phyloP scores from a whole-genome alignment of 2,113 vertebrate species.

The Condylura cristata region DNA sequence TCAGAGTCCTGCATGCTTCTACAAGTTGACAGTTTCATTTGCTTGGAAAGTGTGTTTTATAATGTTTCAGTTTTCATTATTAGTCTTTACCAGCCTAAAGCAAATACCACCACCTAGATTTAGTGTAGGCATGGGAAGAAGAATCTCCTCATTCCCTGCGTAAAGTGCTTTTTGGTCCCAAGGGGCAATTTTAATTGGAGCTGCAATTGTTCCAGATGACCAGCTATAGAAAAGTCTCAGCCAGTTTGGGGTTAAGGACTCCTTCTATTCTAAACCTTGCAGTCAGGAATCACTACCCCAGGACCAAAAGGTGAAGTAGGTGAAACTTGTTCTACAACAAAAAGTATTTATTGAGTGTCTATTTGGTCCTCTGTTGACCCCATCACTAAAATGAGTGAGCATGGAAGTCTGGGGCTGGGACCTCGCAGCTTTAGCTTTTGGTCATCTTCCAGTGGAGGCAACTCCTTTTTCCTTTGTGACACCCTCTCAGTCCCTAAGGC shows the following conservation, averaged over 20 bases:
- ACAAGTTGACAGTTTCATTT: background rate
- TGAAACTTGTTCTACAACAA: background rate
- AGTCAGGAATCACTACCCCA: background rate
- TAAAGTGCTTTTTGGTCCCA: background rate
- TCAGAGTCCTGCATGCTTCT: background rate
- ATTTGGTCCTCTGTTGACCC: background rate
- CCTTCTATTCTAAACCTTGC: background rate
- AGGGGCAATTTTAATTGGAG: background rate
- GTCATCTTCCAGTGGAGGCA: background rate
- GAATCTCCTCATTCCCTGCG: background rate
- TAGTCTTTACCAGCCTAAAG: background rate
- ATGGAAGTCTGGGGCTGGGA: background rate
- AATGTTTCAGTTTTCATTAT: background rate
- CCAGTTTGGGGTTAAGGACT: background rate
- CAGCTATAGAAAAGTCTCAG: background rate
- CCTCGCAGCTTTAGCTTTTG: background rate
- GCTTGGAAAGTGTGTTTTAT: background rate
- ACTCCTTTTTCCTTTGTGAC: background rate
- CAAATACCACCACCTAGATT: background rate
- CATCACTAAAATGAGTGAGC: background rate
- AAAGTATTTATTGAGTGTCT: background rate
- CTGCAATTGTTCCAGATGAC: background rate
- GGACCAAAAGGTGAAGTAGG: background rate
- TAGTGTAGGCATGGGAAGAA: background rate
- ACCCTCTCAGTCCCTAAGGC: background rate